phyloP scores from a whole-genome alignment of 1,140 invertebrate species.

The Lucilia cuprina region DNA sequence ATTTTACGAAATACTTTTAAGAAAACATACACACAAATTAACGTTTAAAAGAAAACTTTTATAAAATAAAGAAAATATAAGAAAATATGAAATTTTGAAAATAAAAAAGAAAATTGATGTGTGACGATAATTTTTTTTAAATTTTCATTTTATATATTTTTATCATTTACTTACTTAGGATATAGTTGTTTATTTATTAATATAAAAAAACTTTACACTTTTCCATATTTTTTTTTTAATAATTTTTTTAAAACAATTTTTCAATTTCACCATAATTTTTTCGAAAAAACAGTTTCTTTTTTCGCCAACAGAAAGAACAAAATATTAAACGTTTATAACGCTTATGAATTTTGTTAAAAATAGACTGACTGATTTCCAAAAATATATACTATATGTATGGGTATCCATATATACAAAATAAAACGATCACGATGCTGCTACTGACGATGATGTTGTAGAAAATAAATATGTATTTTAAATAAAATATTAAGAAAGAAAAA shows the following conservation, averaged over 20 bases:
- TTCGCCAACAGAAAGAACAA: background rate
- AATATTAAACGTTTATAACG: conserved; percentile 9
- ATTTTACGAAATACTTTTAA: background rate
- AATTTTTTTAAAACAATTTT: background rate
- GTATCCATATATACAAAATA: conserved; percentile 1
- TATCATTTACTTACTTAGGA: background rate
- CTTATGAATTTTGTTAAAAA: conserved; percentile 7
- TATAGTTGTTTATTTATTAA: background rate
- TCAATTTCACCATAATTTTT: conserved; percentile 9
- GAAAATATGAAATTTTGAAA: background rate
- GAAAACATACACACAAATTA: background rate
- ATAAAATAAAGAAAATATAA: background rate
- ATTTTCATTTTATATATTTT: background rate
- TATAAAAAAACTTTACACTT: background rate
- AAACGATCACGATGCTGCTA: background rate
- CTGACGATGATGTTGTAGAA: background rate
- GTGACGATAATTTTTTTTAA: background rate
- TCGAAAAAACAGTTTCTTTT: background rate
- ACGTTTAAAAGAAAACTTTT: background rate
- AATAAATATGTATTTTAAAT: background rate
- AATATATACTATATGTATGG: conserved; percentile 16
- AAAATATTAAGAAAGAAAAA: background rate
- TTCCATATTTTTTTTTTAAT: background rate
- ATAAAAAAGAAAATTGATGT: background rate
- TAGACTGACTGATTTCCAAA: conserved; percentile 19